phyloP scores from a whole-genome alignment of 2,888 invertebrate species.

The Scaptomyza cyrtandrae region DNA sequence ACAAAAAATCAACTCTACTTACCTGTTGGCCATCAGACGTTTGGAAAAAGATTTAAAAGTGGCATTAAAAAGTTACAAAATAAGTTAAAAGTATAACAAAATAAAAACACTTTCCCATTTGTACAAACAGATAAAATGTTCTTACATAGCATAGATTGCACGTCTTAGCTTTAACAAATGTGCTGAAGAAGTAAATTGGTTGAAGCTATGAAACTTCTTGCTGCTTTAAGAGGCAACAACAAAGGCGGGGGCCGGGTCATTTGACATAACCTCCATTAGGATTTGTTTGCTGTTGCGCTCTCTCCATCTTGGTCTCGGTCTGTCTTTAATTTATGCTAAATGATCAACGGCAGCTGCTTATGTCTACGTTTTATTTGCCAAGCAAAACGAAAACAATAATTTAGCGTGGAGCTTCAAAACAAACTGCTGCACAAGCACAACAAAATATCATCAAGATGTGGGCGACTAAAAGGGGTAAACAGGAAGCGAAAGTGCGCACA shows the following conservation, averaged over 20 bases:
- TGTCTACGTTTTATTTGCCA: constrained; percentile 70
- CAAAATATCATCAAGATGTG: constrained; percentile 45
- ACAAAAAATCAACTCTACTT: too few species aligned
- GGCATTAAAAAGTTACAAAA: too few species aligned
- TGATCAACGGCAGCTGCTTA: constrained; percentile 76
- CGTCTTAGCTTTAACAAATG: neutral
- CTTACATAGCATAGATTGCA: too few species aligned
- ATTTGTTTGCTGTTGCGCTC: constrained; percentile 39
- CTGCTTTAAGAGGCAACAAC: neutral
- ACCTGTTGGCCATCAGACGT: too few species aligned
- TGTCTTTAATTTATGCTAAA: constrained; percentile 70
- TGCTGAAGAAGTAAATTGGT: neutral
- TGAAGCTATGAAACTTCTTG: neutral
- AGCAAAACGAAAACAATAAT: constrained; percentile 79
- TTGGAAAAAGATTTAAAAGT: too few species aligned
- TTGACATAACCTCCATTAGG: constrained; percentile 63
- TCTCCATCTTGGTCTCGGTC: constrained; percentile 9
- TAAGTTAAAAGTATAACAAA: too few species aligned
- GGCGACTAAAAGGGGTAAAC: constrained; percentile 58
- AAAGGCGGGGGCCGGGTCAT: neutral
- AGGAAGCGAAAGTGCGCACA: constrained; percentile 70
- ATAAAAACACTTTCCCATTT: too few species aligned
- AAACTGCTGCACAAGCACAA: constrained; percentile 73
- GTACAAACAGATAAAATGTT: too few species aligned
- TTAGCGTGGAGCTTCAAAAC: constrained; percentile 38